phyloP scores from a whole-genome alignment of 2,113 vertebrate species.

The Poecilia latipinna region DNA sequence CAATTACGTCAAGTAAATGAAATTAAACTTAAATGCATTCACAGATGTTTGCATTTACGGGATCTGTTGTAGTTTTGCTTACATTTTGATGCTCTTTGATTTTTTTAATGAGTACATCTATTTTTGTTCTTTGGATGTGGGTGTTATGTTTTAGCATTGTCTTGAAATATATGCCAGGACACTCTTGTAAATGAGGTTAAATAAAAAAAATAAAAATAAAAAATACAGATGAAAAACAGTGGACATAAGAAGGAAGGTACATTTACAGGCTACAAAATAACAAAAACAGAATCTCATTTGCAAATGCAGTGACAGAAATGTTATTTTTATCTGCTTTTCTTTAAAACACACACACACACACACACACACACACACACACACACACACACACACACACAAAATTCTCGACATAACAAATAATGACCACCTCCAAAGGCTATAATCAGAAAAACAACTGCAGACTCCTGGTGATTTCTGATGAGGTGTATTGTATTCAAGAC shows the following conservation, averaged over 20 bases:
- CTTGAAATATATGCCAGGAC: too few relatives aligned
- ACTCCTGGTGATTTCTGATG: slow-evolving; percentile 23
- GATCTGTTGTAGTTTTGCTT: background rate
- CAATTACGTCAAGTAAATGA: background rate
- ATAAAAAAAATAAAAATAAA: background rate
- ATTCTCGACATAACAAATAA: slow-evolving; percentile 6
- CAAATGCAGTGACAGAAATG: slow-evolving; percentile 1
- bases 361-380: too few relatives aligned
- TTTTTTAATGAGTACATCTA: background rate
- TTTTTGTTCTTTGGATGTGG: too few relatives aligned
- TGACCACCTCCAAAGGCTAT: slow-evolving; percentile 2
- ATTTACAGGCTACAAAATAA: background rate
- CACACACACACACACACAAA: background rate
- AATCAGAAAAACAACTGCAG: slow-evolving; percentile 28
- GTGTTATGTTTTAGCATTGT: too few relatives aligned
- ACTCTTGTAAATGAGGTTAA: background rate
- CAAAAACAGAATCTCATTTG: background rate
- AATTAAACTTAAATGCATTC: background rate
- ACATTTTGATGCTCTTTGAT: background rate
- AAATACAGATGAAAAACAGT: background rate
- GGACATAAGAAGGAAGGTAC: background rate
- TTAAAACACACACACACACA: background rate
- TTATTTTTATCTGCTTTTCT: slow-evolving; percentile 1
- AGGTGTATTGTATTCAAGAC: slow-evolving; percentile 31
- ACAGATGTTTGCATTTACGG: background rate